Conservation (phyloP, 2,113 vertebrate species). For the Dicrurus megarhynchus region DNA sequence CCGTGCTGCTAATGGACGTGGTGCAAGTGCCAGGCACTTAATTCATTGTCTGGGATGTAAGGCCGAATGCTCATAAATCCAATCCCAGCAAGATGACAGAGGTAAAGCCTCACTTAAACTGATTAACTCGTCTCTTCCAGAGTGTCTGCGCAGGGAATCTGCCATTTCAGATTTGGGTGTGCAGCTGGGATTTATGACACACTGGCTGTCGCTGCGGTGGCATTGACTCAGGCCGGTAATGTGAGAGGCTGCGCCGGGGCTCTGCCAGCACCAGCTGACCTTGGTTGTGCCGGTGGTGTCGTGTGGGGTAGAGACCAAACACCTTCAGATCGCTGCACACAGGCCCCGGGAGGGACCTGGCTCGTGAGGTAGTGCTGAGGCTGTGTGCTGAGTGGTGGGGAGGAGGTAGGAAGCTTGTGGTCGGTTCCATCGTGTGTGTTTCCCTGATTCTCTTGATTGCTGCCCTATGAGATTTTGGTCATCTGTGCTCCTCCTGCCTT, state of each 20-base stretch:
- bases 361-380: neutral
- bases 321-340: rapidly evolving
- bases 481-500: neutral
- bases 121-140: neutral
- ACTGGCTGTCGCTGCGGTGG: neutral
- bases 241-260: neutral
- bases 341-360: neutral
- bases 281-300: neutral
- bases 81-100: neutral
- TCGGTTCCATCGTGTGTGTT: rapidly evolving
- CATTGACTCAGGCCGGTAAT: neutral
- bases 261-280: neutral
- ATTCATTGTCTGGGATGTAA: neutral
- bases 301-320: neutral
- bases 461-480: rapidly evolving
- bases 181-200: neutral
- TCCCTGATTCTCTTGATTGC: neutral
- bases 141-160: neutral
- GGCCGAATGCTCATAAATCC: neutral
- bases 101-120: slow-evolving; percentile 26
- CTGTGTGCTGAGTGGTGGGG: neutral
- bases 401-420: neutral
- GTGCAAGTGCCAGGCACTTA: neutral
- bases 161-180: neutral
- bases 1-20: neutral